Evolutionary conservation across 1,140 invertebrate genomes (phyloP).

Genomic region (Laodelphax striatellus): DNA sequence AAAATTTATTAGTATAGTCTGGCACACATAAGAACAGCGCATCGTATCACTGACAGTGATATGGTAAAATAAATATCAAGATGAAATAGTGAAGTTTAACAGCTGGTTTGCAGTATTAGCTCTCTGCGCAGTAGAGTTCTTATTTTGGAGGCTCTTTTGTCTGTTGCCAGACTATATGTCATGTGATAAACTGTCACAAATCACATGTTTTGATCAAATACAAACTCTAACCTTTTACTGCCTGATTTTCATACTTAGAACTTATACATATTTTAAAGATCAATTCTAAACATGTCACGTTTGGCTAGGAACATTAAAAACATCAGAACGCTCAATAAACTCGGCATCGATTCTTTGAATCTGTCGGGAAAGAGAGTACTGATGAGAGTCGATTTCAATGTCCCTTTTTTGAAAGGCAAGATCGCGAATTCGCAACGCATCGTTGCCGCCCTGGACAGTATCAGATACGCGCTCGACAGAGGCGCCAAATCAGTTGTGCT

Average conservation of each 20-base stretch:
- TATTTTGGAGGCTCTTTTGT: too few species aligned
- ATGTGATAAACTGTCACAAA: background rate
- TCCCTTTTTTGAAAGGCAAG: constrained; percentile 88
- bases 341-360: background rate
- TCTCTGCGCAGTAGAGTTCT: too few species aligned
- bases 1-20: too few species aligned
- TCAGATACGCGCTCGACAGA: constrained; percentile 87
- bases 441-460: constrained; percentile 85
- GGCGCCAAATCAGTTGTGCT: constrained; percentile 89
- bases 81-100: too few species aligned
- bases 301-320: background rate
- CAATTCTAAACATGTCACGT: background rate
- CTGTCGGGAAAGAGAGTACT: background rate
- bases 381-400: constrained; percentile 74
- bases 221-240: background rate
- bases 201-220: background rate
- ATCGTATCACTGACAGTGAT: too few species aligned
- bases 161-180: background rate
- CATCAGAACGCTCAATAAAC: background rate
- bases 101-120: too few species aligned
- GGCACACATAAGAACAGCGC: too few species aligned
- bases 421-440: constrained; percentile 98
- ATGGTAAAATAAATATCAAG: too few species aligned
- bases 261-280: too few species aligned
- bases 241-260: too few species aligned